A percentile compares a stretch with the other conserved stretches of the same genome.
phyloP scores from a whole-genome alignment of 1,140 invertebrate genomes.

The Drosophila cardini region DNA sequence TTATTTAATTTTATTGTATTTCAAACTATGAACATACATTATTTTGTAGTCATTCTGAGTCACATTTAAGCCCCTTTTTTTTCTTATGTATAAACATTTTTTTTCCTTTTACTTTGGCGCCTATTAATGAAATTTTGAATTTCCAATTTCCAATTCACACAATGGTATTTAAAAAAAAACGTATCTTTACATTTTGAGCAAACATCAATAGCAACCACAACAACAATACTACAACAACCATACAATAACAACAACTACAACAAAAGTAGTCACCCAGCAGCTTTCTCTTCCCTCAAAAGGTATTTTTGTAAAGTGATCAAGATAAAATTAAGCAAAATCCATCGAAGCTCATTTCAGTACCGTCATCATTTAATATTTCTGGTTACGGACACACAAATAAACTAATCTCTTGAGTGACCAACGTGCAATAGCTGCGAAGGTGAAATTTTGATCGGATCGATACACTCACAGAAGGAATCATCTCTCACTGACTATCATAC shows the following conservation, averaged over 20 bases:
- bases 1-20: too few relatives aligned
- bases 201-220: background rate
- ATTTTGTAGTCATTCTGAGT: too few relatives aligned
- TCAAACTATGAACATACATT: too few relatives aligned
- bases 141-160: background rate
- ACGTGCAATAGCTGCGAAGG: too few relatives aligned
- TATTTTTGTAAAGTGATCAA: constrained; percentile 10
- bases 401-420: too few relatives aligned
- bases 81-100: too few relatives aligned
- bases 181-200: background rate
- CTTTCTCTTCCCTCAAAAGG: constrained; percentile 22
- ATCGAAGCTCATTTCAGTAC: background rate
- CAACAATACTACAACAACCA: background rate
- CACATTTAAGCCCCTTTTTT: too few relatives aligned
- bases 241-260: background rate
- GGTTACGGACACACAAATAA: too few relatives aligned
- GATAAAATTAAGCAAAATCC: constrained; percentile 16
- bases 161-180: background rate
- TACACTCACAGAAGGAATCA: too few relatives aligned
- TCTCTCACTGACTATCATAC: too few relatives aligned
- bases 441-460: too few relatives aligned
- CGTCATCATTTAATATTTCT: background rate
- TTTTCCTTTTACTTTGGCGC: too few relatives aligned
- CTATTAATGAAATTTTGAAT: background rate
- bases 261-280: constrained; percentile 15